Evolutionary conservation across 1,140 invertebrate species (phyloP).

Genomic region (Apolygus lucorum): DNA sequence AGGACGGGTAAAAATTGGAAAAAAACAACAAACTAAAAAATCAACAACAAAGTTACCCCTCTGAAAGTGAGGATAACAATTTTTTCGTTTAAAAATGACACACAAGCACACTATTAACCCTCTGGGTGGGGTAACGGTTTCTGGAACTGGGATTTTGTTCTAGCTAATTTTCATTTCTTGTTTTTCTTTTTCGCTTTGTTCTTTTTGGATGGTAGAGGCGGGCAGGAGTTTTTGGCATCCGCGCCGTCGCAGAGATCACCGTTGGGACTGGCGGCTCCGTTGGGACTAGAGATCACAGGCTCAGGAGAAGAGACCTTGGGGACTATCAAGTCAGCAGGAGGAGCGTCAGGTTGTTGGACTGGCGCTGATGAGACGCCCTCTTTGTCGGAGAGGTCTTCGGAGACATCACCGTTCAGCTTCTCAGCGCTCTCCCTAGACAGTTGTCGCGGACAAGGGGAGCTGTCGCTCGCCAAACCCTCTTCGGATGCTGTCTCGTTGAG

Average conservation of each 20-base stretch:
- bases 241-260: not conserved
- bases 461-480: not conserved
- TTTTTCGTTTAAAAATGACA: too few relatives aligned
- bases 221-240: not conserved
- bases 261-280: not conserved
- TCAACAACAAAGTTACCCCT: too few relatives aligned
- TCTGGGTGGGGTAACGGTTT: not conserved
- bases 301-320: not conserved
- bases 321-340: not conserved
- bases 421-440: not conserved
- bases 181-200: not conserved
- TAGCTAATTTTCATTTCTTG: not conserved
- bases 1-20: too few relatives aligned
- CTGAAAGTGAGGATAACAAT: too few relatives aligned
- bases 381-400: not conserved
- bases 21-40: too few relatives aligned
- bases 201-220: not conserved
- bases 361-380: too few relatives aligned
- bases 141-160: not conserved
- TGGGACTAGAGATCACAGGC: too few relatives aligned
- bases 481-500: not conserved
- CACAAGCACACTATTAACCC: not conserved
- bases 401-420: not conserved
- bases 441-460: not conserved
- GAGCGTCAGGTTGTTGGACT: not conserved